A percentile compares a stretch with the other conserved stretches of the same genome.
Conservation (phyloP, 2,888 invertebrate species). For the Cerastis rubricosa region DNA sequence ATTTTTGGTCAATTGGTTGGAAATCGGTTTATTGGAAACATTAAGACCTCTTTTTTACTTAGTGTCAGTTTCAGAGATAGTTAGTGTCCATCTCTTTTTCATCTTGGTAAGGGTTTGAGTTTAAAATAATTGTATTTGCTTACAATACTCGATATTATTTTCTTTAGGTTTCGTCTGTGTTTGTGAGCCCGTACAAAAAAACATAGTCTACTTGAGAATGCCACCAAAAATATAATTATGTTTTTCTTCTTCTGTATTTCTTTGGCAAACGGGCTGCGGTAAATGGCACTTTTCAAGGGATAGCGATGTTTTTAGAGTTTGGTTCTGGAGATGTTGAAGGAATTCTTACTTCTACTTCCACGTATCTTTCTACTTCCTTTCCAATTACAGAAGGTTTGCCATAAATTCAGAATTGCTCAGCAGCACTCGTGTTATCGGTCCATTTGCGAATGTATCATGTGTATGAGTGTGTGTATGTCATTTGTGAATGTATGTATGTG, state of each 20-base stretch:
- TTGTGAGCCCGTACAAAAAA: neutral
- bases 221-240: neutral
- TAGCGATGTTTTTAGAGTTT: neutral
- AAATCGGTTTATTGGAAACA: constrained; percentile 49
- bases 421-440: neutral
- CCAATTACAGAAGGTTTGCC: neutral
- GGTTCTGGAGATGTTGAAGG: neutral
- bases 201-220: neutral
- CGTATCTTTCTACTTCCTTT: neutral
- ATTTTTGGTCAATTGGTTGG: constrained; percentile 59
- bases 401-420: neutral
- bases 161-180: constrained; percentile 6
- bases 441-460: neutral
- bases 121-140: neutral
- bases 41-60: constrained; percentile 30
- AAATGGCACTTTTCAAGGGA: neutral
- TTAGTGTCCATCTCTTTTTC: neutral
- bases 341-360: neutral
- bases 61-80: constrained; percentile 21
- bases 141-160: neutral
- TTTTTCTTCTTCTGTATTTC: neutral
- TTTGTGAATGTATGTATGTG: no score
- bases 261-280: neutral
- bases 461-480: no score
- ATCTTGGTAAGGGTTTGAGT: neutral